Percentiles rank a stretch among this genome's conserved stretches.
These are phyloP conservation scores for Hylaeus anthracinus DNA, from an alignment of 1,140 invertebrate species.

Conservation along the genomic window DNA sequence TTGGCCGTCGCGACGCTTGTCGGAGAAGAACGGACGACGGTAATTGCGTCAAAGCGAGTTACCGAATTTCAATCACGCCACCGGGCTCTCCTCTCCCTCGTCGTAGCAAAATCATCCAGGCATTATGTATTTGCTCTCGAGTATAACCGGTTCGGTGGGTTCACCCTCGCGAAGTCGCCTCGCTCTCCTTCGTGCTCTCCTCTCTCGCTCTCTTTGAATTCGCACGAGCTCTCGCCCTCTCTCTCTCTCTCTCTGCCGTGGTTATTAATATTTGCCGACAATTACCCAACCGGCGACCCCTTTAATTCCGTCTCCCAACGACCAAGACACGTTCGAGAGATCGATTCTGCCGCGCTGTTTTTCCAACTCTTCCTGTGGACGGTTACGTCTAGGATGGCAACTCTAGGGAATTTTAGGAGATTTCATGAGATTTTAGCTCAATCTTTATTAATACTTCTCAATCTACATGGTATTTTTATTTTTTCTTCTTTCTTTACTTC, in stretches of 20 bases:
- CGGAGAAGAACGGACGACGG: slow-evolving; percentile 59
- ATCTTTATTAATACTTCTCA: too few relatives aligned
- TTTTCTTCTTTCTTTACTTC: too few relatives aligned
- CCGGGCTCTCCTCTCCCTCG: slow-evolving; percentile 42
- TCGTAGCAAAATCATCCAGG: slow-evolving; percentile 78
- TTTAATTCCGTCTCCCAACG: slow-evolving; percentile 73
- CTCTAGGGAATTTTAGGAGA: too few relatives aligned
- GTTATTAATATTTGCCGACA: slow-evolving; percentile 82
- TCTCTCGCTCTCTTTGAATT: slow-evolving; percentile 45
- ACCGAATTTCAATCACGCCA: slow-evolving; percentile 80
- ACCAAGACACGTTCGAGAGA: slow-evolving; percentile 74
- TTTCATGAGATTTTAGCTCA: too few relatives aligned
- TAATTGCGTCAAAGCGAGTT: slow-evolving; percentile 81
- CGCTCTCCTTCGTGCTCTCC: slow-evolving; percentile 31
- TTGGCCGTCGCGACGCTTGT: not conserved
- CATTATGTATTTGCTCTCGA: slow-evolving; percentile 81
- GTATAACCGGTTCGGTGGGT: slow-evolving; percentile 76
- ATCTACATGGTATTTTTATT: too few relatives aligned
- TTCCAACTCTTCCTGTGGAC: not conserved
- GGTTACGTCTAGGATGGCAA: too few relatives aligned
- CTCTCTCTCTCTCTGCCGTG: slow-evolving; percentile 57
- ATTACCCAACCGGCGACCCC: slow-evolving; percentile 77
- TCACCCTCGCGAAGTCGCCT: slow-evolving; percentile 70
- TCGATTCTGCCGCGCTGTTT: slow-evolving; percentile 46
- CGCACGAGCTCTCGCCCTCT: slow-evolving; percentile 49